Base-by-base conservation (phyloP, 2,888 invertebrate genomes). In the Autographa gamma region DNA sequence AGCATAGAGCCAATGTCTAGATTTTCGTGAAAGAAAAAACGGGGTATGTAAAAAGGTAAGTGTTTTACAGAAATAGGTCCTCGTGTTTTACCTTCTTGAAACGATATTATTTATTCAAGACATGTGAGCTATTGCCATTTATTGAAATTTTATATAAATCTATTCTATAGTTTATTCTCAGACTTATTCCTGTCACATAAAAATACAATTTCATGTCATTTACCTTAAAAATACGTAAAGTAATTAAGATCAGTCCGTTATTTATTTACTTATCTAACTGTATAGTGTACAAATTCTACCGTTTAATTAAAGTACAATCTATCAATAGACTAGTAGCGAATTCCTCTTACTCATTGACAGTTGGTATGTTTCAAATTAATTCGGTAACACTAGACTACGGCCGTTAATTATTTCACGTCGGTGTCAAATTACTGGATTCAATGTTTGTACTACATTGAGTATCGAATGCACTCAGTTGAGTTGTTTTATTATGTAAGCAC, bases 371-470 rank as follows among this genome's bases (percentile, higher is more conserved):
- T 56, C 66, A 73, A 73, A 77, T 77, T 70, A 70, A 76, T 74
- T 34, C n/a, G 5, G 56, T 32, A 62, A 64, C 13, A n/a, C 71
- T 60, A 73, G 59, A 71, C 64, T 67, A 41, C 59, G 34, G 58
- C 59, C 31, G 58, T 58, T 77, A 77, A 67, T 77, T 43, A 77
- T 54, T 67, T 77, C 67, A 71, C 58, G 60, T 74, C 25, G 25
- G 25, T 66, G 74, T 74, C 74, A 77, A 77, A 77, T 74, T 71
- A 74, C 60, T 60, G 14, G 14, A 63, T 18, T 63, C 74, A 38
- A 41, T 52, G 38, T 63, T 31, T 66, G 38, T 59, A n/a, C 18
- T 41, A 62, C 61, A 48, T 62, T 48, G 34, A 62, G 43, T 18
- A 63, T 19, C 43, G 56, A 66, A 66, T 64, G 43, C n/a, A 59